These are phyloP conservation scores for Panagrolaimus sp. DNA, from an alignment of 1,140 invertebrate genomes.

Conservation along the genomic window DNA sequence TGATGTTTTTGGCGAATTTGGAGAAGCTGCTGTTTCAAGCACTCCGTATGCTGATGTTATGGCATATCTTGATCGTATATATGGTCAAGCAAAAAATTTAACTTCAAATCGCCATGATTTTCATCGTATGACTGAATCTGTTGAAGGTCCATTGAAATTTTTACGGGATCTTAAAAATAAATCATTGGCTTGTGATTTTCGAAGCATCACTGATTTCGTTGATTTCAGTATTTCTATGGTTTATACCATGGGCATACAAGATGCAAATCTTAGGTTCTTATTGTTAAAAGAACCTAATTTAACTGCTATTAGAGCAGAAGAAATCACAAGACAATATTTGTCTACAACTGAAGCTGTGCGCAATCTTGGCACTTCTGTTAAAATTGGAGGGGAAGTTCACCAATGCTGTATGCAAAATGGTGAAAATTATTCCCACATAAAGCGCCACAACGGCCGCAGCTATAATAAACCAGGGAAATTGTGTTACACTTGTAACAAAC, in stretches of 20 bases:
- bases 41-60: background rate
- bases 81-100: background rate
- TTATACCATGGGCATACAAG: background rate
- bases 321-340: background rate
- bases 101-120: background rate
- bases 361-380: background rate
- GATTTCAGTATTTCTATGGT: background rate
- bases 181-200: background rate
- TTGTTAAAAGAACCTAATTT: background rate
- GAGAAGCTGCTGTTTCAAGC: too few species aligned
- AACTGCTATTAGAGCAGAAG: background rate
- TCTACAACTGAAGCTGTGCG: background rate
- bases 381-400: background rate
- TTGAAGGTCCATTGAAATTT: background rate
- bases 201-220: background rate
- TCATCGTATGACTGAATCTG: background rate
- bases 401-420: too few species aligned
- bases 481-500: too few species aligned
- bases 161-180: background rate
- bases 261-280: background rate
- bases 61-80: background rate
- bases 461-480: too few species aligned
- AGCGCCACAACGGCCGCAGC: too few species aligned
- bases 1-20: too few species aligned
- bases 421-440: too few species aligned